Evolutionary conservation across 2,888 invertebrate species (phyloP).

Genomic region (Caenorhabditis sp.): DNA sequence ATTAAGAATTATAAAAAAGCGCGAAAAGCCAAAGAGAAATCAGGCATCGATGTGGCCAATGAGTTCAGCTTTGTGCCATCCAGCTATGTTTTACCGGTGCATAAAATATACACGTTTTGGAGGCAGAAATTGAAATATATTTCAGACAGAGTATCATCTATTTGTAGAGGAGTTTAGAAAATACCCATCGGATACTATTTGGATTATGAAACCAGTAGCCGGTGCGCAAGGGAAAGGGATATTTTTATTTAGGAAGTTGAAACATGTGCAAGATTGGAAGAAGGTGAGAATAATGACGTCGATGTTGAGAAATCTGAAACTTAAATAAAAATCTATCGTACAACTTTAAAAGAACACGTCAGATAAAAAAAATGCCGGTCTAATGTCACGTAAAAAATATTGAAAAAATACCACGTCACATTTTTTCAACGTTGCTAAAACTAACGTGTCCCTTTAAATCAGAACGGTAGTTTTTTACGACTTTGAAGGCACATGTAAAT

Average conservation of each 20-base stretch:
- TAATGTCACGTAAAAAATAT: too few species aligned
- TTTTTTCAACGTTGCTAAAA: too few species aligned
- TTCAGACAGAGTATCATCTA: conserved; percentile 76
- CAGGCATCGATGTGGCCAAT: conserved; percentile 27
- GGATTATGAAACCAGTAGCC: conserved; percentile 78
- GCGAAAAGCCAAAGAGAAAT: conserved; percentile 52
- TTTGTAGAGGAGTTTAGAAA: conserved; percentile 77
- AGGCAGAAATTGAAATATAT: not conserved
- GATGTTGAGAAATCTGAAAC: too few species aligned
- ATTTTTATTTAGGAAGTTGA: conserved; percentile 76
- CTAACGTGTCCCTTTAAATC: too few species aligned
- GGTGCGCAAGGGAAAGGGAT: conserved; percentile 78
- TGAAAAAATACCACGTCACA: too few species aligned
- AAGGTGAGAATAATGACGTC: too few species aligned
- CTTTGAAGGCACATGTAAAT: too few species aligned
- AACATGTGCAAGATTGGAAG: conserved; percentile 75
- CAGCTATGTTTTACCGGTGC: conserved; percentile 77
- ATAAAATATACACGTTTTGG: too few species aligned
- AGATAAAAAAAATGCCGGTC: too few species aligned
- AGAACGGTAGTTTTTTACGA: too few species aligned
- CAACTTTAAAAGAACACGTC: too few species aligned
- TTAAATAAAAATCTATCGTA: too few species aligned
- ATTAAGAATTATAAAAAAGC: conserved; percentile 67
- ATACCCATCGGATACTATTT: conserved; percentile 75
- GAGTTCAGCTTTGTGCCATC: conserved; percentile 75